Conservation (phyloP, 2,797 vertebrate genomes). For the Enteromius thamalakanensis region DNA sequence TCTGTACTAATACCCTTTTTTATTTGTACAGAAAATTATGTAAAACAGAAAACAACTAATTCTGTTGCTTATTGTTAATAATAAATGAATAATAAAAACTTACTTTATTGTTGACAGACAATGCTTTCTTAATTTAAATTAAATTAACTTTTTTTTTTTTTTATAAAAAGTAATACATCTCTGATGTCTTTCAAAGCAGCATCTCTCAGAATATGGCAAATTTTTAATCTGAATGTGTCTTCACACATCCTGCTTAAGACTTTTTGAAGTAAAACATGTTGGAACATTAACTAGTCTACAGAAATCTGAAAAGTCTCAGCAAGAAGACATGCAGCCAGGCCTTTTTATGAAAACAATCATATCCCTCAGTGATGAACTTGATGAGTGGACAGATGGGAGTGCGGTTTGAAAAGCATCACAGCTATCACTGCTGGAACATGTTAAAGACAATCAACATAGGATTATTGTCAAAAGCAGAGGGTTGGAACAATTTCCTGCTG, state of each 20-base stretch:
- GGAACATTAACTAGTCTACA: slow-evolving; percentile 13
- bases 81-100: background rate
- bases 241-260: slow-evolving; percentile 4
- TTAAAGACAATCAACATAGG: slow-evolving; percentile 20
- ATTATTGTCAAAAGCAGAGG: slow-evolving; percentile 26
- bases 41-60: too few species aligned
- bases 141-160: background rate
- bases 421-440: slow-evolving; percentile 8
- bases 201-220: slow-evolving; percentile 3
- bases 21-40: too few species aligned
- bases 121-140: background rate
- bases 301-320: slow-evolving; percentile 6
- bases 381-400: slow-evolving; percentile 36
- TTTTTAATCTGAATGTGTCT: background rate
- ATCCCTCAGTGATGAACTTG: slow-evolving; percentile 24
- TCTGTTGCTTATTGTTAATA: background rate
- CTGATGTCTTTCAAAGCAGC: background rate
- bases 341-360: background rate
- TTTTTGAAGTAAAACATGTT: slow-evolving; percentile 10
- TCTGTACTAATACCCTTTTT: too few species aligned
- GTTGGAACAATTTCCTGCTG: slow-evolving; percentile 23
- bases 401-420: slow-evolving; percentile 9
- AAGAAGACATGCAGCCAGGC: background rate
- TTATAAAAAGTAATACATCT: background rate
- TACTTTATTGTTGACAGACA: background rate